These are phyloP conservation scores for Xenopus laevis DNA, from an alignment of 2,113 vertebrate genomes.

Conservation along the genomic window DNA sequence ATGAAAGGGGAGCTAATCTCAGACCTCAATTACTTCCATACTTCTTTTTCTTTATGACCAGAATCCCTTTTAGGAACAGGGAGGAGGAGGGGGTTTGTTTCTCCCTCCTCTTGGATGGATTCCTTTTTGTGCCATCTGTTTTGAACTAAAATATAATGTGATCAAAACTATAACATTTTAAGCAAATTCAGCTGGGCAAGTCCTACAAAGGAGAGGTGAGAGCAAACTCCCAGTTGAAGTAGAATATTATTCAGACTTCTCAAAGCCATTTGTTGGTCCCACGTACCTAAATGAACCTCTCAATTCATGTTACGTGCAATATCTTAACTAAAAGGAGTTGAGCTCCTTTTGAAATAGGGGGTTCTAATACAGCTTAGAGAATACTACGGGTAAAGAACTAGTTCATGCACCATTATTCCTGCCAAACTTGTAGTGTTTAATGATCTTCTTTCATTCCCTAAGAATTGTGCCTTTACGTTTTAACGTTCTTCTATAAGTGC, in stretches of 20 bases:
- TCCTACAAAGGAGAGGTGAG: slow-evolving; percentile 38
- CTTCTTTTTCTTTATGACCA: slow-evolving; percentile 44
- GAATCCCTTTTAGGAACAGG: slow-evolving; percentile 42
- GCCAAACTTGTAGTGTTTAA: no score
- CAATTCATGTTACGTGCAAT: slow-evolving; percentile 11
- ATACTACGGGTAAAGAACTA: no score
- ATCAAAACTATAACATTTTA: slow-evolving; percentile 46
- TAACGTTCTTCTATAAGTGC: no score
- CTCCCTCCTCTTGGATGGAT: slow-evolving; percentile 25
- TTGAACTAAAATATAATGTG: slow-evolving; percentile 46
- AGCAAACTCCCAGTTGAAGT: slow-evolving; percentile 25
- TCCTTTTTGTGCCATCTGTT: slow-evolving; percentile 43
- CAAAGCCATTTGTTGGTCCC: slow-evolving; percentile 24
- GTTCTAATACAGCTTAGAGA: no score
- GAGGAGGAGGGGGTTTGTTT: slow-evolving; percentile 18
- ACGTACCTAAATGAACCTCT: slow-evolving; percentile 24
- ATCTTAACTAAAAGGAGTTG: slow-evolving; percentile 8
- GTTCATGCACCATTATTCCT: no score
- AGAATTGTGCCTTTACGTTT: no score
- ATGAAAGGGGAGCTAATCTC: slow-evolving; percentile 44
- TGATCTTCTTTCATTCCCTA: no score
- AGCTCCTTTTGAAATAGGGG: slow-evolving; percentile 2
- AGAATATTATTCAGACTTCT: slow-evolving; percentile 23
- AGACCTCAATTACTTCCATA: slow-evolving; percentile 45
- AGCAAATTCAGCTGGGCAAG: slow-evolving; percentile 43